phyloP scores from a whole-genome alignment of 2,888 invertebrate genomes.

The Chrysolina haemoptera region DNA sequence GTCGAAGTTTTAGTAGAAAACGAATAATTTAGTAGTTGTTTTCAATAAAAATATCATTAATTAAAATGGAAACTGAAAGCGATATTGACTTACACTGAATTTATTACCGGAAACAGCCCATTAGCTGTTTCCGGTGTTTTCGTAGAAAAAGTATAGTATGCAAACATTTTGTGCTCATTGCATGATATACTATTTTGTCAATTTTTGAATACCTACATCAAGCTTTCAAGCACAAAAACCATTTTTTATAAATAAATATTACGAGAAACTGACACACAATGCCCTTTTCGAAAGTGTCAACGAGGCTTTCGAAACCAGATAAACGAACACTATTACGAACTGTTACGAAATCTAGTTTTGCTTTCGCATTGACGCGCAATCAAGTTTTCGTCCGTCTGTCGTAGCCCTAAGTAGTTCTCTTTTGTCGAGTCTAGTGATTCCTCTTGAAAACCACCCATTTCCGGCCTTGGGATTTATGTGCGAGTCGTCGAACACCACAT shows the following conservation, averaged over 20 bases:
- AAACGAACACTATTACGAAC: constrained; percentile 27
- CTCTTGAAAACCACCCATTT: constrained; percentile 63
- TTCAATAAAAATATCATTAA: no score
- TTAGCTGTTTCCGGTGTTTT: no score
- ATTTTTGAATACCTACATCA: background rate
- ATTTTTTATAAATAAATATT: background rate
- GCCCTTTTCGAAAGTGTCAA: background rate
- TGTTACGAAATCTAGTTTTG: constrained; percentile 33
- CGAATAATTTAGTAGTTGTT: no score
- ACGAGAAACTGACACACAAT: background rate
- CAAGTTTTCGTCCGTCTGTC: constrained; percentile 28
- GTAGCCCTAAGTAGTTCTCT: constrained; percentile 41
- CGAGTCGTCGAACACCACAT: constrained; percentile 30
- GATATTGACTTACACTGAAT: no score
- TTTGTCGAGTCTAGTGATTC: constrained; percentile 47
- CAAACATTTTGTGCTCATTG: no score
- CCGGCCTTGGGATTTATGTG: constrained; percentile 52
- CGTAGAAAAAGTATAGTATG: no score
- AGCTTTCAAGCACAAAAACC: background rate
- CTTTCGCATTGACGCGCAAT: constrained; percentile 12
- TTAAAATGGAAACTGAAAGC: no score
- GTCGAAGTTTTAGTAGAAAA: no score
- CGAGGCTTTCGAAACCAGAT: constrained; percentile 4
- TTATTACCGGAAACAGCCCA: no score
- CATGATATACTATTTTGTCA: background rate